Conservation (phyloP, 2,888 invertebrate genomes). For the Dryocosmus kuriphilus region DNA sequence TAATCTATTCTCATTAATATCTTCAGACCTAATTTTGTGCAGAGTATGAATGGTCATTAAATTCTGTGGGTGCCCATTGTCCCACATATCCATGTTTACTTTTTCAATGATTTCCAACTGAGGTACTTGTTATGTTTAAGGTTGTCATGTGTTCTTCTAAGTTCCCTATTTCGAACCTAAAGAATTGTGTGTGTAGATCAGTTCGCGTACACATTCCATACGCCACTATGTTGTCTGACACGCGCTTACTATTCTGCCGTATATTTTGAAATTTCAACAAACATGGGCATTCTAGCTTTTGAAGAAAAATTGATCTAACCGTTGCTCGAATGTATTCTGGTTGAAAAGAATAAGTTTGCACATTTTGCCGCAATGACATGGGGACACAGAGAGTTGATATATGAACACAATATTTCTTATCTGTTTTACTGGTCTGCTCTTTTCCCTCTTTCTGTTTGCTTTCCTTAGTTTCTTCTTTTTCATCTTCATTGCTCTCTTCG, state of each 20-base stretch:
- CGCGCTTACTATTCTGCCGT: neutral
- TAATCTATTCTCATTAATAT: neutral
- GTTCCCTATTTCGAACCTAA: slow-evolving; percentile 30
- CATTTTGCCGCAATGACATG: no score
- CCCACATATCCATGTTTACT: slow-evolving; percentile 25
- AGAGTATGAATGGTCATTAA: slow-evolving; percentile 11
- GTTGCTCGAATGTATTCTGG: neutral
- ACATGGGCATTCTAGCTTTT: slow-evolving; percentile 8
- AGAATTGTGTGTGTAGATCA: slow-evolving; percentile 16
- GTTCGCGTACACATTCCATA: slow-evolving; percentile 41
- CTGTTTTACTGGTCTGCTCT: no score
- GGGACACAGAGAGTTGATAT: no score
- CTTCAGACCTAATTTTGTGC: slow-evolving; percentile 48
- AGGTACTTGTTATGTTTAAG: neutral
- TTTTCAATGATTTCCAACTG: neutral
- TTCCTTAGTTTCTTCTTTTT: no score
- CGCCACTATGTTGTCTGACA: neutral
- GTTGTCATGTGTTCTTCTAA: neutral
- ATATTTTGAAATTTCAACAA: slow-evolving; percentile 18
- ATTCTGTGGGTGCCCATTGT: slow-evolving; percentile 45
- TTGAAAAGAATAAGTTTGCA: neutral
- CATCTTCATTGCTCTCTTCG: no score
- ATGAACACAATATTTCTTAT: no score
- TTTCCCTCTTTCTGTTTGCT: no score
- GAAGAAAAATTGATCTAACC: slow-evolving; percentile 4